Evolutionary conservation across 2,888 invertebrate species (phyloP).

Genomic region (Philaethria dido): DNA sequence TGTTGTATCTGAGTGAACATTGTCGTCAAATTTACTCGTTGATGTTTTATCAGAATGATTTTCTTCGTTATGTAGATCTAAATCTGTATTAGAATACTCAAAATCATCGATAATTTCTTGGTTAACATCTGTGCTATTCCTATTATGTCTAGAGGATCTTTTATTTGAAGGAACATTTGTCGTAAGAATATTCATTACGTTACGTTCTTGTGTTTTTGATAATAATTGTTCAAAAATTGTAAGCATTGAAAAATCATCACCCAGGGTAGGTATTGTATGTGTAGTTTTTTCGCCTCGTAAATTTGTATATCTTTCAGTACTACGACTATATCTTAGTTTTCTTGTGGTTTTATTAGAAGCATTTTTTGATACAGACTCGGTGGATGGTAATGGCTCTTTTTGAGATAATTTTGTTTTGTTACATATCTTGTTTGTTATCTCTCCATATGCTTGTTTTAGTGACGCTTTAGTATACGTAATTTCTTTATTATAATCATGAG

Average conservation of each 20-base stretch:
- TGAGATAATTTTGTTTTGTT: conserved; percentile 11
- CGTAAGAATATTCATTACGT: conserved; percentile 52
- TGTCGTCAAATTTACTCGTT: not conserved
- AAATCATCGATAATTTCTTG: conserved; percentile 46
- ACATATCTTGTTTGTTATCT: conserved; percentile 33
- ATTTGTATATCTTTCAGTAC: conserved; percentile 10
- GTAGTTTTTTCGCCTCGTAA: conserved; percentile 32
- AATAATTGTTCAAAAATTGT: conserved; percentile 60
- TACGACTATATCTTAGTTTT: conserved; percentile 28
- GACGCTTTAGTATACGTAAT: conserved; percentile 47
- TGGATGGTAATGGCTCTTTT: conserved; percentile 7
- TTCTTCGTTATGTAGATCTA: conserved; percentile 32
- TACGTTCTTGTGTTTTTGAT: conserved; percentile 57
- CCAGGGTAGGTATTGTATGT: conserved; percentile 42
- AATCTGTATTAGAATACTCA: conserved; percentile 39
- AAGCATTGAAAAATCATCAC: conserved; percentile 60
- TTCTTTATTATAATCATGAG: conserved; percentile 50
- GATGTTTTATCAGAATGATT: not conserved
- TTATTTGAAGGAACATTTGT: conserved; percentile 38
- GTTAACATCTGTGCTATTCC: conserved; percentile 48
- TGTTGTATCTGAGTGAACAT: conserved; percentile 25
- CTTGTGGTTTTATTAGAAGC: conserved; percentile 10
- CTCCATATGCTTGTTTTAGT: conserved; percentile 39
- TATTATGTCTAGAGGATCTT: conserved; percentile 32
- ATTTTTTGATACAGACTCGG: conserved; percentile 11